Percentiles rank a stretch among this genome's conserved stretches.
Evolutionary conservation across 2,113 vertebrate genomes (phyloP).

Genomic region (Actenoides hombroni): DNA sequence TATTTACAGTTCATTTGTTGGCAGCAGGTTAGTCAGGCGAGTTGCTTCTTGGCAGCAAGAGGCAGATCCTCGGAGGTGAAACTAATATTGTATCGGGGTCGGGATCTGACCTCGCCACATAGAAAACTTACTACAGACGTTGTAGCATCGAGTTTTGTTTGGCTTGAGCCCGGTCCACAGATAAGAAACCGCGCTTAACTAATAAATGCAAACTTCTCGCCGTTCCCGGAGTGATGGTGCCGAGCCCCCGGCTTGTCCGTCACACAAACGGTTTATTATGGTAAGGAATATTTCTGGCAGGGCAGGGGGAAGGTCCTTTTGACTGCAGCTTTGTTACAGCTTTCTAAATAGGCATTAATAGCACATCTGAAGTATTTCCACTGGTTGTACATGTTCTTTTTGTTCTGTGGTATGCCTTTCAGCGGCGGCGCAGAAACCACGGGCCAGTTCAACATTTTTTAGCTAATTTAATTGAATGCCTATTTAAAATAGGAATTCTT

Average conservation of each 20-base stretch:
- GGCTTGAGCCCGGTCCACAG: neutral
- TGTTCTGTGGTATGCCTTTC: constrained; percentile 26
- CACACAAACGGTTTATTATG: neutral
- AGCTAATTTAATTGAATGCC: constrained; percentile 48
- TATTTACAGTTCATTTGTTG: neutral
- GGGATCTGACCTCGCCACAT: neutral
- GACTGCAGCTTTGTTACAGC: constrained; percentile 9
- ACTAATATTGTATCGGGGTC: neutral
- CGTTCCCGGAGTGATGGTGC: neutral
- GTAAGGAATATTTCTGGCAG: neutral
- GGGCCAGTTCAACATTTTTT: constrained; percentile 29
- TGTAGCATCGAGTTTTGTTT: neutral
- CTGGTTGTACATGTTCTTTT: neutral
- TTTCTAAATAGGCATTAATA: neutral
- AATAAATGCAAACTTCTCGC: neutral
- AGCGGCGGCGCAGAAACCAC: constrained; percentile 29
- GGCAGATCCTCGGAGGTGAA: neutral
- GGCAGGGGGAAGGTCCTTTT: neutral
- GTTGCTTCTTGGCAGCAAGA: neutral
- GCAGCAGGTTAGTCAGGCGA: too few relatives aligned
- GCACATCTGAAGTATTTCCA: constrained; percentile 28
- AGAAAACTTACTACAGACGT: neutral
- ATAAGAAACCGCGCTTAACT: neutral
- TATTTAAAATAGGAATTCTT: constrained; percentile 40
- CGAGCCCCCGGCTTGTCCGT: neutral